Percentiles rank a stretch among this genome's conserved stretches.
phyloP scores from a whole-genome alignment of 2,888 invertebrate genomes.

The Pilophorus perplexus region DNA sequence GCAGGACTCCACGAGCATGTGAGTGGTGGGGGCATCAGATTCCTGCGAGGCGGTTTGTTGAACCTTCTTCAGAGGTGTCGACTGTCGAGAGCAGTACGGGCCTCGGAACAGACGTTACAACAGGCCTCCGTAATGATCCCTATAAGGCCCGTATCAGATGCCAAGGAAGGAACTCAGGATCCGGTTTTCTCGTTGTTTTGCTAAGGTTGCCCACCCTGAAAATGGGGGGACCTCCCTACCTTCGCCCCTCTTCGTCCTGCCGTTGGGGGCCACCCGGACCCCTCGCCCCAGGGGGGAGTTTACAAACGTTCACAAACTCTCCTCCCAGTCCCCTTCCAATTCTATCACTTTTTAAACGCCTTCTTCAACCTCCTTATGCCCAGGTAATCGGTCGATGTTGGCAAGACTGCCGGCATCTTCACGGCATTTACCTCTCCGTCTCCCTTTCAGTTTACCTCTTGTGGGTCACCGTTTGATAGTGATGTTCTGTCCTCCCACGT shows the following conservation, averaged over 20 bases:
- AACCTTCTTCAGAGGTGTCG: no score
- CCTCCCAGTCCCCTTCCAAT: constrained; percentile 46
- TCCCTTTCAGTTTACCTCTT: background rate
- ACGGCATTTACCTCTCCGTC: background rate
- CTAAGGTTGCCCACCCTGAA: constrained; percentile 27
- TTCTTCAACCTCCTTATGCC: constrained; percentile 1
- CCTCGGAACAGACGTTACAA: no score
- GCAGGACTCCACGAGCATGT: no score
- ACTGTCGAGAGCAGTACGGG: no score
- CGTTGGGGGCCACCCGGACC: background rate
- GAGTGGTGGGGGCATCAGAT: no score
- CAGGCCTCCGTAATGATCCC: no score
- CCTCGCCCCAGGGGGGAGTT: background rate
- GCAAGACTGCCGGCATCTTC: constrained; percentile 9
- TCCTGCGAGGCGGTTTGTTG: constrained; percentile 18
- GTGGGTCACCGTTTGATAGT: background rate
- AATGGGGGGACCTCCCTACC: background rate
- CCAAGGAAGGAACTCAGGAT: constrained; percentile 20
- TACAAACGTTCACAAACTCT: constrained; percentile 47
- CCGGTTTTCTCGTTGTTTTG: constrained; percentile 24
- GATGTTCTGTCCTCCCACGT: no score
- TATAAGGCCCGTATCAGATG: constrained; percentile 15
- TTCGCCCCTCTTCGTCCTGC: background rate
- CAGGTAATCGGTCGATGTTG: constrained; percentile 17
- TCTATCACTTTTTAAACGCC: constrained; percentile 45